Conservation (phyloP, 2,113 vertebrate species). For the Petaurus breviceps region DNA sequence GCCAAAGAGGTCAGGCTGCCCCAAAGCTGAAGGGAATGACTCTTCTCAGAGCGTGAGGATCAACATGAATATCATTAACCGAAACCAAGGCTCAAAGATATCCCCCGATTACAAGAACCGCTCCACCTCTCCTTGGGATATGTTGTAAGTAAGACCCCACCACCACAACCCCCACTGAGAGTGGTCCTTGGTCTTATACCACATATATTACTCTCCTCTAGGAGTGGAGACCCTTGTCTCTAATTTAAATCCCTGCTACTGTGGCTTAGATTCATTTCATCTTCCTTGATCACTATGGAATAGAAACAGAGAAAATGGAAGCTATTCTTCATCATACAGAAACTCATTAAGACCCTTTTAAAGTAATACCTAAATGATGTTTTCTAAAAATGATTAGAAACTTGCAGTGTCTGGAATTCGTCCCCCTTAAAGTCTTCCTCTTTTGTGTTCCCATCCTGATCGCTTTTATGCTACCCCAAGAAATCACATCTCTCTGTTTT, state of each 20-base stretch:
- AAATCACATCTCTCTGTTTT: constrained; percentile 55
- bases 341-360: neutral
- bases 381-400: neutral
- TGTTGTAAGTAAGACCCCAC: constrained; percentile 78
- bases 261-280: neutral
- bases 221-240: neutral
- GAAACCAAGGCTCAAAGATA: neutral
- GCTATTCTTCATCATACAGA: neutral
- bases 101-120: constrained; percentile 69
- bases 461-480: neutral
- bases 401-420: neutral
- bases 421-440: neutral
- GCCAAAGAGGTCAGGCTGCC: constrained; percentile 60
- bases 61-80: constrained; percentile 75
- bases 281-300: constrained; percentile 33
- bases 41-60: constrained; percentile 79
- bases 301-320: neutral
- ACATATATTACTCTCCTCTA: neutral
- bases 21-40: constrained; percentile 44
- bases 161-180: neutral
- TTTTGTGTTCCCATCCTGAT: neutral
- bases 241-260: constrained; percentile 3
- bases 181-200: neutral
- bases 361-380: neutral
- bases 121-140: constrained; percentile 84